A percentile compares a stretch with the other conserved stretches of the same genome.
phyloP scores from a whole-genome alignment of 2,797 vertebrate genomes.

The Acropternis orthonyx region DNA sequence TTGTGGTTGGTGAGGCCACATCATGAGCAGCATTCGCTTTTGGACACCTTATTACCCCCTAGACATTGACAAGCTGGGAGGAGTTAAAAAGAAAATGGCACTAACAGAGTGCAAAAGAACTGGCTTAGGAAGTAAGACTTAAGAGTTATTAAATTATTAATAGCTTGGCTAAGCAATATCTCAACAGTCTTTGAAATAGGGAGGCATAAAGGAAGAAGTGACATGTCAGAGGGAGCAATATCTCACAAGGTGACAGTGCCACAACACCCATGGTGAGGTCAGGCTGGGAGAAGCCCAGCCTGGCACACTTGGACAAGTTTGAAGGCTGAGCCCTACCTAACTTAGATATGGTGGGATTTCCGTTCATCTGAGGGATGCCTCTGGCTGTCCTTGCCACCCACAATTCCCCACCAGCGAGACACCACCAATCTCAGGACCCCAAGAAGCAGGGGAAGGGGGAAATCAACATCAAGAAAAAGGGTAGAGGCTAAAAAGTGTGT shows the following conservation, averaged over 20 bases:
- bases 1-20: neutral
- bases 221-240: neutral
- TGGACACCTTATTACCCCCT: neutral
- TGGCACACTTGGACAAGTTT: neutral
- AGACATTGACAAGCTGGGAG: neutral
- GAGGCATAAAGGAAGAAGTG: neutral
- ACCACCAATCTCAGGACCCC: neutral
- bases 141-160: neutral
- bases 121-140: neutral
- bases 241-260: neutral
- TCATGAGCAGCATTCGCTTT: neutral
- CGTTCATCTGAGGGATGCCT: neutral
- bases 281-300: neutral
- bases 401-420: rapidly evolving
- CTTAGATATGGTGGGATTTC: neutral
- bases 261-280: neutral
- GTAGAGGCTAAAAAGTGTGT: neutral
- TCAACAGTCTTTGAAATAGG: neutral
- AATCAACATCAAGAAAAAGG: neutral
- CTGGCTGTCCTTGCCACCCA: neutral
- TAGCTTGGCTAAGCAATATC: neutral
- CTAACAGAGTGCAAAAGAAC: neutral
- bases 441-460: neutral
- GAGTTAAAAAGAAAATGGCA: neutral
- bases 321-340: neutral